Percentiles rank a stretch among this genome's conserved stretches.
phyloP scores from a whole-genome alignment of 30 jellyfish, hydroid and myxozoan genomes.

The Euphysa ruthae region DNA sequence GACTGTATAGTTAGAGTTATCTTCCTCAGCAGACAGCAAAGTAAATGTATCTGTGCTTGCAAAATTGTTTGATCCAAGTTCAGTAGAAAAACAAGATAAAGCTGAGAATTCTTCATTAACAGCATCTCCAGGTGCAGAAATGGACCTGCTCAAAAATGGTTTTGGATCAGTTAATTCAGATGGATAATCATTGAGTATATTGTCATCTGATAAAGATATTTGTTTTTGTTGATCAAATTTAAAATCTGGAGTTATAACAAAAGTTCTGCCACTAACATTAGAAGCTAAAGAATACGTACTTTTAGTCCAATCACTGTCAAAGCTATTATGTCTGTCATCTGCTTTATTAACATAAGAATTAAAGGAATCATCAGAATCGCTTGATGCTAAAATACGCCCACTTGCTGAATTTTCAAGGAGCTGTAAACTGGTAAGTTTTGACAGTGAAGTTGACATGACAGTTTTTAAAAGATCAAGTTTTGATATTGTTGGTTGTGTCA shows the following conservation, averaged over 20 bases:
- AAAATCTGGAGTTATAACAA: neutral
- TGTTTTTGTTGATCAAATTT: neutral
- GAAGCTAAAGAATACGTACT: neutral
- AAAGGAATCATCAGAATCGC: too few relatives aligned
- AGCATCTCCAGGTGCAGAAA: neutral
- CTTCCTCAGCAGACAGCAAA: neutral
- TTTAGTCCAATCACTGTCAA: too few relatives aligned
- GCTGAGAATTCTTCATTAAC: too few relatives aligned
- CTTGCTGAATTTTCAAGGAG: too few relatives aligned
- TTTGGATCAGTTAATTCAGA: neutral
- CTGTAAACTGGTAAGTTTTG: constrained; percentile 26
- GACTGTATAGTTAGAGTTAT: neutral
- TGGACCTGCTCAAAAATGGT: neutral
- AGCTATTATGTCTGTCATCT: neutral
- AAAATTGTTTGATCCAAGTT: too few relatives aligned
- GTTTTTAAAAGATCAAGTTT: constrained; percentile 19
- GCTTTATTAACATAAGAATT: too few relatives aligned
- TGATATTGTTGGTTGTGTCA: constrained; percentile 1
- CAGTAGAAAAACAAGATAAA: too few relatives aligned
- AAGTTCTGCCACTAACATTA: constrained; percentile 1
- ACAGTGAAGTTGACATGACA: constrained; percentile 35
- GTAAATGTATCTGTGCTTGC: neutral
- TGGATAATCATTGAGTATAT: neutral
- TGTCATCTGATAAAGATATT: neutral
- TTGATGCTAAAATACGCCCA: too few relatives aligned